A percentile compares a stretch with the other conserved stretches of the same genome.
Conservation (phyloP, 2,797 vertebrate species). For the Onychomys leucogaster region DNA sequence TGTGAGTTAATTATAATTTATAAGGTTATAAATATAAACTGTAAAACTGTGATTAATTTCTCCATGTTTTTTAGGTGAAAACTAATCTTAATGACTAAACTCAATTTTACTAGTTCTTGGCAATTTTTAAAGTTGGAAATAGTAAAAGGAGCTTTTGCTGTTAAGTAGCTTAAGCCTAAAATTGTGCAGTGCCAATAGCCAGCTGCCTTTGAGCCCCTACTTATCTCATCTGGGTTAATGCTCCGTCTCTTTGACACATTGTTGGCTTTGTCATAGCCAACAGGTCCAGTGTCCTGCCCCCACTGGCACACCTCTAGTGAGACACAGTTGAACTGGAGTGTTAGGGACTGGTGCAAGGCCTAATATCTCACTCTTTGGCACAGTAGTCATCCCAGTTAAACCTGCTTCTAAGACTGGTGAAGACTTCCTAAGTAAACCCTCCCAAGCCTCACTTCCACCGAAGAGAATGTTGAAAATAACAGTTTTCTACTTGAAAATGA, state of each 20-base stretch:
- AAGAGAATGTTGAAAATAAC: not conserved
- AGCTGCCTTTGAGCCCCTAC: not conserved
- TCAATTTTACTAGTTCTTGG: not conserved
- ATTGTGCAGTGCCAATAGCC: not conserved
- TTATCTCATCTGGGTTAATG: not conserved
- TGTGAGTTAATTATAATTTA: conserved; percentile 89
- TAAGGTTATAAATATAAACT: conserved; percentile 40
- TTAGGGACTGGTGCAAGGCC: not conserved
- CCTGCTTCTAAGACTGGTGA: not conserved
- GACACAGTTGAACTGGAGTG: not conserved
- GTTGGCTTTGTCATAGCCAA: not conserved
- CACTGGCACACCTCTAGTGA: not conserved
- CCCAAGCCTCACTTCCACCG: not conserved
- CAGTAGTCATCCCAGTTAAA: not conserved
- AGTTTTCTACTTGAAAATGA: conserved; percentile 12
- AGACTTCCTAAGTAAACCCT: conserved; percentile 23
- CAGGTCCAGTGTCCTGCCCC: not conserved
- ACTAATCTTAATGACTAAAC: conserved; percentile 29
- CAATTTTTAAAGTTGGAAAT: conserved; percentile 34
- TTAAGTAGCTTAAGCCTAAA: not conserved
- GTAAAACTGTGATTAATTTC: not conserved
- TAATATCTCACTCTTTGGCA: not conserved
- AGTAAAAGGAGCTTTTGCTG: not conserved
- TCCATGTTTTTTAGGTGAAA: not conserved
- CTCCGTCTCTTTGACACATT: not conserved